phyloP scores from a whole-genome alignment of 2,113 vertebrate species.

The Alexandromys fortis region DNA sequence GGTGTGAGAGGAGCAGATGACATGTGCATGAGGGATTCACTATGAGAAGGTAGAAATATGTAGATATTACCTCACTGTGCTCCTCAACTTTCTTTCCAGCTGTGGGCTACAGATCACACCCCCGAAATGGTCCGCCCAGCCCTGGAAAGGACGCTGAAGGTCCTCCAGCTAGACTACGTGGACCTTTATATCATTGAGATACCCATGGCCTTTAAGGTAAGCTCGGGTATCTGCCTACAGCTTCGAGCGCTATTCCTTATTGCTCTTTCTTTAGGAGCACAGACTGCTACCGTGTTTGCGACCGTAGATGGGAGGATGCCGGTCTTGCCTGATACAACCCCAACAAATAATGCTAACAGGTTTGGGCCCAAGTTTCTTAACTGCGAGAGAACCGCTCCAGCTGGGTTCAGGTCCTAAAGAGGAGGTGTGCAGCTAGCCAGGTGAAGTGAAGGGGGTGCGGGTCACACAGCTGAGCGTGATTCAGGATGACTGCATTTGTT shows the following conservation, averaged over 20 bases:
- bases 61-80: not conserved
- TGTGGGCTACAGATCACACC: constrained; percentile 93
- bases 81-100: constrained; percentile 82
- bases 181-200: constrained; percentile 97
- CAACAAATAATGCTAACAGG: not conserved
- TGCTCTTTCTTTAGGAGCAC: not conserved
- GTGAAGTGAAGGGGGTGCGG: too few species aligned
- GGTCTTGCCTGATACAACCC: not conserved
- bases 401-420: not conserved
- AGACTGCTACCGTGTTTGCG: not conserved
- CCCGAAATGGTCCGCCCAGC: constrained; percentile 92
- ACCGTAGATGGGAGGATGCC: not conserved
- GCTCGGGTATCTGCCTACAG: not conserved
- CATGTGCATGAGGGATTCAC: not conserved
- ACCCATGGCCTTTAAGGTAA: constrained; percentile 96
- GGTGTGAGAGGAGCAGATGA: not conserved
- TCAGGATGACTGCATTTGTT: not conserved
- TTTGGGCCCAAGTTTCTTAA: not conserved
- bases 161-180: constrained; percentile 92
- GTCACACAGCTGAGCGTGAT: too few species aligned
- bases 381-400: not conserved
- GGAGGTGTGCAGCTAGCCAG: not conserved
- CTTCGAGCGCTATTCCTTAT: not conserved
- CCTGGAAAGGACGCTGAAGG: constrained; percentile 90
- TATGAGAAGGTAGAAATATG: not conserved